Percentiles rank a stretch among this genome's conserved stretches.
These are phyloP conservation scores for Cyclura pinguis DNA, from an alignment of 2,797 vertebrate species.

Conservation along the genomic window DNA sequence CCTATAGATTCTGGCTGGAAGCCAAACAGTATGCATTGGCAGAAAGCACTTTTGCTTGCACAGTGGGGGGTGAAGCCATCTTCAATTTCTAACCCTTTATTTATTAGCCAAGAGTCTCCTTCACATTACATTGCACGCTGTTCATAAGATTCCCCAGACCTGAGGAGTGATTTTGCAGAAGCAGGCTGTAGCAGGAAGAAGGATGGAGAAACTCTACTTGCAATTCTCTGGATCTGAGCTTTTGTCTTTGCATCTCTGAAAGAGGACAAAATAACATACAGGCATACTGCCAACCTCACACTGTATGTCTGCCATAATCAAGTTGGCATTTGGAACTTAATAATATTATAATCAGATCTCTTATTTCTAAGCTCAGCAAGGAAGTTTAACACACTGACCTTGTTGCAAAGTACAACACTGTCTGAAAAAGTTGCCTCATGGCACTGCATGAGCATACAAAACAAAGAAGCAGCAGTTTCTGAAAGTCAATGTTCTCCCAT, in stretches of 20 bases:
- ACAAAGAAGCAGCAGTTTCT: background rate
- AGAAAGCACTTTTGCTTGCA: background rate
- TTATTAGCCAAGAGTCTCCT: background rate
- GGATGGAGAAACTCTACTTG: background rate
- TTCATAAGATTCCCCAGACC: background rate
- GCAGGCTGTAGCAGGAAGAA: background rate
- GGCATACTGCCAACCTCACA: background rate
- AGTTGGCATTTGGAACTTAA: background rate
- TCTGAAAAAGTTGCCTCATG: background rate
- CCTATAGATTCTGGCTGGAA: background rate
- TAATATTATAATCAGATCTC: slow-evolving; percentile 28
- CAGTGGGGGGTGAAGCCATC: background rate
- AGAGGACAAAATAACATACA: background rate
- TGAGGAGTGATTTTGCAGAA: background rate
- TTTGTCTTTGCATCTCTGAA: background rate
- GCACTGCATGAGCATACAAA: background rate
- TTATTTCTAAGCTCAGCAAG: slow-evolving; percentile 26
- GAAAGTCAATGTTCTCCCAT: background rate
- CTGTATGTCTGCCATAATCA: fast-evolving
- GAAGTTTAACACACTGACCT: background rate
- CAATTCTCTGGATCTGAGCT: background rate
- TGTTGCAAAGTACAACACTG: background rate
- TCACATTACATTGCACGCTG: background rate
- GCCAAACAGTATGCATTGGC: background rate
- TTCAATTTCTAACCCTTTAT: background rate